These are phyloP conservation scores for Onychorhynchus coronatus DNA, from an alignment of 2,113 vertebrate genomes.

Conservation along the genomic window DNA sequence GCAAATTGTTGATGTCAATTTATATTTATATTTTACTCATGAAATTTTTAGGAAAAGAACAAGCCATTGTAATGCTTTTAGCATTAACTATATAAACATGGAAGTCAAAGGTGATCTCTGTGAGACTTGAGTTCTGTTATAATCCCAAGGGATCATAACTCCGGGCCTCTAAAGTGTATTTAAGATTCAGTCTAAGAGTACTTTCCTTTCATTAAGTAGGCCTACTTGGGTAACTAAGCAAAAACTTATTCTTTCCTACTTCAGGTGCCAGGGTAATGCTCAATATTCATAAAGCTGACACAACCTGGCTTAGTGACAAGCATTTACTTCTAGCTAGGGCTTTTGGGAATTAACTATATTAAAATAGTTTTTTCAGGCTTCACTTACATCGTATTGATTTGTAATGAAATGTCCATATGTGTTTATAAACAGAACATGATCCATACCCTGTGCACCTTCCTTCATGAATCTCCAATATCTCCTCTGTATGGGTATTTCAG, in stretches of 20 bases:
- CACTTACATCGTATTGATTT: constrained; percentile 41
- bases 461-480: constrained; percentile 31
- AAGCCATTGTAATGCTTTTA: neutral
- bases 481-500: neutral
- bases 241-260: neutral
- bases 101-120: neutral
- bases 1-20: neutral
- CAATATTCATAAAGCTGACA: neutral
- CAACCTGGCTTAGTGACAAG: neutral
- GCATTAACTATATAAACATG: neutral
- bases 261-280: neutral
- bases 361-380: constrained; percentile 53
- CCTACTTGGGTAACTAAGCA: neutral
- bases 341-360: constrained; percentile 37
- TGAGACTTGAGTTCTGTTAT: neutral
- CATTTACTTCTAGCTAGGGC: neutral
- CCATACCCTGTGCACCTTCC: neutral
- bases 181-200: neutral
- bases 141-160: neutral
- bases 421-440: constrained; percentile 37
- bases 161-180: neutral
- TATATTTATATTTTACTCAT: constrained; percentile 1
- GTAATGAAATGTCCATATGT: constrained; percentile 55
- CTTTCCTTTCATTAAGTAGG: neutral
- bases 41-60: neutral